Percentiles rank a stretch among this genome's conserved stretches.
Conservation (phyloP, 2,113 vertebrate species). For the Emydocephalus ijimae region DNA sequence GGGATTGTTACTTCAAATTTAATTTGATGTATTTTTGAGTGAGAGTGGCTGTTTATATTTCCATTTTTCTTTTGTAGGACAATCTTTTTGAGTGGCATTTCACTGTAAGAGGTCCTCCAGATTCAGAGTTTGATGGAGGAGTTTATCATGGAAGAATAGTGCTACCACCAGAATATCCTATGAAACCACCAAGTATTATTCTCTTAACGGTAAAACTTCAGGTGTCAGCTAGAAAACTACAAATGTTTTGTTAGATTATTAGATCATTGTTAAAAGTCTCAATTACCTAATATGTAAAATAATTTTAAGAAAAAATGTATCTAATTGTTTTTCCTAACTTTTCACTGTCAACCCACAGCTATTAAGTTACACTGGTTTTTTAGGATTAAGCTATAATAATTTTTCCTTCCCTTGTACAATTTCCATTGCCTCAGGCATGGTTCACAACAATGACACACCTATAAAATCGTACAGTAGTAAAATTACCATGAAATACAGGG, state of each 20-base stretch:
- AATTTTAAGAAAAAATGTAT: neutral
- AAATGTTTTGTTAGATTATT: neutral
- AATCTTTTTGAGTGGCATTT: constrained; percentile 99
- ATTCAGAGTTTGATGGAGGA: constrained; percentile 96
- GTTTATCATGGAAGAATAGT: constrained; percentile 96
- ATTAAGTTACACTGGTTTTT: neutral
- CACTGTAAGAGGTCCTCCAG: constrained; percentile 93
- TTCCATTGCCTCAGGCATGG: neutral
- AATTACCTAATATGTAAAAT: neutral
- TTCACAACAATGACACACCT: neutral
- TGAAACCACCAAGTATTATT: constrained; percentile 99
- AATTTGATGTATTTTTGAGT: neutral
- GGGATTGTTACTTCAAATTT: neutral
- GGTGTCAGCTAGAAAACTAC: neutral
- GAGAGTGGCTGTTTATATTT: neutral
- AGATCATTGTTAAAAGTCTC: neutral
- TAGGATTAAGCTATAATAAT: neutral
- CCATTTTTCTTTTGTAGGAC: constrained; percentile 74
- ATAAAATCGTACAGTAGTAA: neutral
- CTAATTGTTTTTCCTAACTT: neutral
- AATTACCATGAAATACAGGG: neutral
- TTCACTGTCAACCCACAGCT: neutral
- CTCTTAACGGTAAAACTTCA: constrained; percentile 84
- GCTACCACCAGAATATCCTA: constrained; percentile 94
- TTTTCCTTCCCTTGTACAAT: neutral